Conservation (phyloP, 2,113 vertebrate species). For the Aspiorhynchus laticeps region DNA sequence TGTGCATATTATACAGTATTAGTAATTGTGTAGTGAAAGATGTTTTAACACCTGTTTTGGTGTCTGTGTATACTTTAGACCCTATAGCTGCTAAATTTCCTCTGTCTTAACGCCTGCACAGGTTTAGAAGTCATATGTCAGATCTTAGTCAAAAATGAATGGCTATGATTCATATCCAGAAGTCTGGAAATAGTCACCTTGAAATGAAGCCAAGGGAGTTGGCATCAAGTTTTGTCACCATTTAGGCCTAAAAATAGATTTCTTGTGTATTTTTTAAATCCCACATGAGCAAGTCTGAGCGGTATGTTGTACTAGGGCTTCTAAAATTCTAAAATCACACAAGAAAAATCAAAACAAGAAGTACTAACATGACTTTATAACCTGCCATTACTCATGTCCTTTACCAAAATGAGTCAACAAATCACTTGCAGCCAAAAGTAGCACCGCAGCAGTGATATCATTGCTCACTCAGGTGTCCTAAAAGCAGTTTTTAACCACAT, state of each 20-base stretch:
- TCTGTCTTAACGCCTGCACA: background rate
- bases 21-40: background rate
- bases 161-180: slow-evolving; percentile 31
- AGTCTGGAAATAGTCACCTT: slow-evolving; percentile 46
- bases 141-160: slow-evolving; percentile 37
- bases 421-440: background rate
- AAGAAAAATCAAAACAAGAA: background rate
- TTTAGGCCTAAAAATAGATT: background rate
- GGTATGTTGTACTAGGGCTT: background rate
- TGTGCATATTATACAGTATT: background rate
- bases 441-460: background rate
- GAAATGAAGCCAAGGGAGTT: background rate
- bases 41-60: background rate
- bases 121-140: slow-evolving; percentile 20
- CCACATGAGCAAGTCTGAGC: background rate
- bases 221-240: background rate
- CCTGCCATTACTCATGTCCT: background rate
- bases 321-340: background rate
- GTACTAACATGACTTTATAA: background rate
- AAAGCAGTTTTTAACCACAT: slow-evolving; percentile 35
- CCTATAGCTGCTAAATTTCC: background rate
- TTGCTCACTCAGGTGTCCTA: slow-evolving; percentile 19
- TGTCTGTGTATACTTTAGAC: background rate
- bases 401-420: slow-evolving; percentile 4
- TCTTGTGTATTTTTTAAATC: background rate